Evolutionary conservation across 2,113 vertebrate species (phyloP).

Genomic region (Shinisaurus crocodilurus): DNA sequence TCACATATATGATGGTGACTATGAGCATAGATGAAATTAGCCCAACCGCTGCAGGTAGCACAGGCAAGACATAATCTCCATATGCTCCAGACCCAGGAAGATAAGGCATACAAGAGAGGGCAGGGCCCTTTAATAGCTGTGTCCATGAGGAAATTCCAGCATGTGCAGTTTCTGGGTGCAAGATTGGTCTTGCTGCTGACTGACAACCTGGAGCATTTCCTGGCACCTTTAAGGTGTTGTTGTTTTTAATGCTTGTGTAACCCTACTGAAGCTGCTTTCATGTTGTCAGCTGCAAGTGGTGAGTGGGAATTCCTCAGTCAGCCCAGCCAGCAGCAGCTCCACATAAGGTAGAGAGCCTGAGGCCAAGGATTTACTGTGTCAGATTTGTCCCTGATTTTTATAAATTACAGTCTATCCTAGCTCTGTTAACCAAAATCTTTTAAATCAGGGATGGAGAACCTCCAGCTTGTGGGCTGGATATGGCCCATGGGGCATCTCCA

Average conservation of each 20-base stretch:
- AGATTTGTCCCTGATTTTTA: too few relatives aligned
- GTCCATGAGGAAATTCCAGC: neutral
- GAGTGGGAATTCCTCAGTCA: too few relatives aligned
- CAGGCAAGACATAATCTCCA: neutral
- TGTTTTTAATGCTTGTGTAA: neutral
- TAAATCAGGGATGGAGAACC: too few relatives aligned
- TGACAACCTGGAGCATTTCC: neutral
- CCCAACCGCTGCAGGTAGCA: neutral
- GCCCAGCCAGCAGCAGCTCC: too few relatives aligned
- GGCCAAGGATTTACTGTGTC: too few relatives aligned
- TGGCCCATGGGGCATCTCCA: too few relatives aligned
- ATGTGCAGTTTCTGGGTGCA: neutral
- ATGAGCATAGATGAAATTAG: neutral
- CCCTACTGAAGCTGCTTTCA: neutral
- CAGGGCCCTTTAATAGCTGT: neutral
- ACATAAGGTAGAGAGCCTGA: too few relatives aligned
- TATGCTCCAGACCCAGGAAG: neutral
- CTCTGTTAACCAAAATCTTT: too few relatives aligned
- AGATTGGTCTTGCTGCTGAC: neutral
- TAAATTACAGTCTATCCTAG: too few relatives aligned
- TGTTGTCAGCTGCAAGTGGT: neutral
- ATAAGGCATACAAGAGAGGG: neutral
- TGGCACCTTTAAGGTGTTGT: neutral
- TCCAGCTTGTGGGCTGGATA: too few relatives aligned
- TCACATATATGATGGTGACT: neutral